Percentiles rank a stretch among this genome's conserved stretches.
Evolutionary conservation across 1,140 invertebrate genomes (phyloP).

Genomic region (Zaprionus nigranus): DNA sequence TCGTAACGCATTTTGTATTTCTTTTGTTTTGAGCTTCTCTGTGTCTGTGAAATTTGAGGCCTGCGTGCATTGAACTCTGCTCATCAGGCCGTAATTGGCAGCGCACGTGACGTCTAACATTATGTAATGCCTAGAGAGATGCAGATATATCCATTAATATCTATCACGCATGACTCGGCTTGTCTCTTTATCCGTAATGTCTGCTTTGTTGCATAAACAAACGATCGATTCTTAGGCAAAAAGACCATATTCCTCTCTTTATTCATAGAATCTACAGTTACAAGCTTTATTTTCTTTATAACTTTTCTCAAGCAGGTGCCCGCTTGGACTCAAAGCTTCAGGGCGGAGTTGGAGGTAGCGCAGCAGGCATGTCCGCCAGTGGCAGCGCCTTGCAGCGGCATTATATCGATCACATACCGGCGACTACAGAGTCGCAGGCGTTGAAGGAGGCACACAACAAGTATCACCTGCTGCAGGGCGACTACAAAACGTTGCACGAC

Average conservation of each 20-base stretch:
- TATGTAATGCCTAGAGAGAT: constrained; percentile 1
- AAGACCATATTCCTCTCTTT: too few relatives aligned
- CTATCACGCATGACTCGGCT: too few relatives aligned
- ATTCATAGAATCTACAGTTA: neutral
- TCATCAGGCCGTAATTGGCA: neutral
- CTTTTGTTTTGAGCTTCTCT: neutral
- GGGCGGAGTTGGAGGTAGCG: neutral
- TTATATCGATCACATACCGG: constrained; percentile 85
- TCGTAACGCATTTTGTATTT: neutral
- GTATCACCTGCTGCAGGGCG: constrained; percentile 86
- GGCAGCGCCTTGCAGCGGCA: constrained; percentile 29
- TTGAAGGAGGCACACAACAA: constrained; percentile 87
- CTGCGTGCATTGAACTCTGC: constrained; percentile 26
- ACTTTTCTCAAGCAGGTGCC: constrained; percentile 16
- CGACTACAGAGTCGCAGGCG: constrained; percentile 86
- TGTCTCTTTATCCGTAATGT: too few relatives aligned
- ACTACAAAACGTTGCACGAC: constrained; percentile 89
- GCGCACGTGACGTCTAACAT: constrained; percentile 7
- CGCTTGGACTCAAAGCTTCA: constrained; percentile 43
- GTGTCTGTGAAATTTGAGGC: constrained; percentile 18
- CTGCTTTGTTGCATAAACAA: too few relatives aligned
- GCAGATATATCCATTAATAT: too few relatives aligned
- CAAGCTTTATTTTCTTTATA: neutral
- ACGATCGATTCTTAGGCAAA: too few relatives aligned
- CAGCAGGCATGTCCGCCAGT: constrained; percentile 16